Conservation (phyloP, 2,113 vertebrate species). For the Edolisoma coerulescens region DNA sequence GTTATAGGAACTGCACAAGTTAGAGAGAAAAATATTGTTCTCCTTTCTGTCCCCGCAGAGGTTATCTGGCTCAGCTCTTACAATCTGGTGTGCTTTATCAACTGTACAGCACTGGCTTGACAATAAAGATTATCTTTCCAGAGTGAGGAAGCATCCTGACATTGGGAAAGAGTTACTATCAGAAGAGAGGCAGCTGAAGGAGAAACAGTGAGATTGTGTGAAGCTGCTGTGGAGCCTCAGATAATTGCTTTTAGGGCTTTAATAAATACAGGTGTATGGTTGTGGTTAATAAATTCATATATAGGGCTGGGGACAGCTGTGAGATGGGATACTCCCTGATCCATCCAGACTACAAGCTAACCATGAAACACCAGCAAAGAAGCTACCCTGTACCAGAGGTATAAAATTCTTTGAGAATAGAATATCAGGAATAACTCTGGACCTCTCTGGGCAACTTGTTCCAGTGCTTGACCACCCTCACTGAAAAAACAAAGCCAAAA, state of each 20-base stretch:
- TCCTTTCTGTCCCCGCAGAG: neutral
- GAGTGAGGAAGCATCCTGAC: neutral
- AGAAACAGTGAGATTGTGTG: neutral
- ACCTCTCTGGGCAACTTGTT: neutral
- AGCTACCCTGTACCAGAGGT: neutral
- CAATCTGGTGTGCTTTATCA: neutral
- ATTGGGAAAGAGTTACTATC: neutral
- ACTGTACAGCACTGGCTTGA: neutral
- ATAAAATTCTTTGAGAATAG: neutral
- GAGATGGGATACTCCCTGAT: neutral
- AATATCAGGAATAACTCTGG: neutral
- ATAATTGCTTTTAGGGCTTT: neutral
- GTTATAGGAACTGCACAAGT: neutral
- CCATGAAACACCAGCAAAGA: neutral
- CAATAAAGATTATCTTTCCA: neutral
- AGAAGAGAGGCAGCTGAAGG: neutral
- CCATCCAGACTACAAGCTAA: neutral
- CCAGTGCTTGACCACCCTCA: neutral
- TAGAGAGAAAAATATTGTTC: neutral
- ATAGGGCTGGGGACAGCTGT: neutral
- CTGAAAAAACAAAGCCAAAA: neutral
- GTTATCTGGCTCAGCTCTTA: neutral
- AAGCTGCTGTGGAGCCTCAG: neutral
- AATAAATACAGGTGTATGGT: neutral
- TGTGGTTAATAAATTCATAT: neutral